Conservation (phyloP, 2,113 vertebrate species). For the Rhinoptilus africanus region DNA sequence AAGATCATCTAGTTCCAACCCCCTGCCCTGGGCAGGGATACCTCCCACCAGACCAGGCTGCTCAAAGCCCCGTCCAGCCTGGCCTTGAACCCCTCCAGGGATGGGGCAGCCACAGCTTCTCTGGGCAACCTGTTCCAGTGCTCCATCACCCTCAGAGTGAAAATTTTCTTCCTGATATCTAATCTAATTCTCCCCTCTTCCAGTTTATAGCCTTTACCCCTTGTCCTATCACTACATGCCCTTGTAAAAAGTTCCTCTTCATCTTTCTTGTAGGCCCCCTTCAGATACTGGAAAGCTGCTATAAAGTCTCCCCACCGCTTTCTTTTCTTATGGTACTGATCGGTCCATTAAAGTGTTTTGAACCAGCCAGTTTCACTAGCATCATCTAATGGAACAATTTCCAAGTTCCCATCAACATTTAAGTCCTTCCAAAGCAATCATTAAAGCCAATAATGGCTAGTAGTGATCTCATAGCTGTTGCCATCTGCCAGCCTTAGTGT, state of each 20-base stretch:
- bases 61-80: neutral
- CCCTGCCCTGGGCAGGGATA: neutral
- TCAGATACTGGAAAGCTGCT: neutral
- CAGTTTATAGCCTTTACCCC: neutral
- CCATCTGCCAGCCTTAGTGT: neutral
- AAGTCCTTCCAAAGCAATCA: neutral
- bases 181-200: neutral
- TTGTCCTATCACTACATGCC: neutral
- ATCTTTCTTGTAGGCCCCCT: neutral
- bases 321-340: neutral
- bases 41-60: neutral
- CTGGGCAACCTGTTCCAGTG: neutral
- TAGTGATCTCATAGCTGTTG: neutral
- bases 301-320: neutral
- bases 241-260: neutral
- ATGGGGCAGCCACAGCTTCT: neutral
- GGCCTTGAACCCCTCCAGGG: neutral
- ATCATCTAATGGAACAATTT: neutral
- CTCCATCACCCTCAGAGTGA: neutral
- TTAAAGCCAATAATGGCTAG: neutral
- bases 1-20: neutral
- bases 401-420: neutral
- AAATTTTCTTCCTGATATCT: neutral
- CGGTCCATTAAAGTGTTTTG: neutral
- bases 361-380: neutral